Evolutionary conservation across 2,113 vertebrate genomes (phyloP).

Genomic region (Trematocara macrostoma): DNA sequence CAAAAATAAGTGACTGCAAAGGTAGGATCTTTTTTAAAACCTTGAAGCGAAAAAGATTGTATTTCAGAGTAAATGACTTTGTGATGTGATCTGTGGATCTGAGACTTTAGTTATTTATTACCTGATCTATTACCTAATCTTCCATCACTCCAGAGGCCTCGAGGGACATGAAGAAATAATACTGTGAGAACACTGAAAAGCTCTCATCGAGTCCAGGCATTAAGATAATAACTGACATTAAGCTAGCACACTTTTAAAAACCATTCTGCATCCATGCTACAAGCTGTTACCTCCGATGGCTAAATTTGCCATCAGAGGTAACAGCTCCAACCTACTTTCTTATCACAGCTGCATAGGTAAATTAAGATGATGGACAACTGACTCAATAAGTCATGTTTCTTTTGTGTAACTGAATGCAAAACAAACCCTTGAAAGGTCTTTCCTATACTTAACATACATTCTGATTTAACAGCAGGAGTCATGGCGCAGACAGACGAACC

Average conservation of each 20-base stretch:
- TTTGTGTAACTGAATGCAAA: not conserved
- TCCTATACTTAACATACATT: not conserved
- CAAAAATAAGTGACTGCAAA: not conserved
- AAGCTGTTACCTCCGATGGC: not conserved
- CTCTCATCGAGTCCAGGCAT: not conserved
- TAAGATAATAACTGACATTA: not conserved
- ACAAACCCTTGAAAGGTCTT: not conserved
- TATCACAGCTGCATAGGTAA: not conserved
- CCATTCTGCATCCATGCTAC: not conserved
- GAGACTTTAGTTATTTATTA: not conserved
- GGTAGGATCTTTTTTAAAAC: not conserved
- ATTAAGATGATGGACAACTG: not conserved
- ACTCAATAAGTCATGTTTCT: not conserved
- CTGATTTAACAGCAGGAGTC: not conserved
- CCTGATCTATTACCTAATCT: slow-evolving; percentile 3
- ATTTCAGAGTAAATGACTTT: slow-evolving; percentile 25
- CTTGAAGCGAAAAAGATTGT: not conserved
- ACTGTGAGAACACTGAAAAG: not conserved
- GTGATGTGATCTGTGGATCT: not conserved
- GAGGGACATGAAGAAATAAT: not conserved
- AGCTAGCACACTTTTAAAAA: not conserved
- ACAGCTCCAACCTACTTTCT: not conserved
- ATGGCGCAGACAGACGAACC: not conserved
- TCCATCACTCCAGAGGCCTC: not conserved
- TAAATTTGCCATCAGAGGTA: not conserved